Conservation (phyloP, 2,113 vertebrate species). For the Dipodomys stephensi region DNA sequence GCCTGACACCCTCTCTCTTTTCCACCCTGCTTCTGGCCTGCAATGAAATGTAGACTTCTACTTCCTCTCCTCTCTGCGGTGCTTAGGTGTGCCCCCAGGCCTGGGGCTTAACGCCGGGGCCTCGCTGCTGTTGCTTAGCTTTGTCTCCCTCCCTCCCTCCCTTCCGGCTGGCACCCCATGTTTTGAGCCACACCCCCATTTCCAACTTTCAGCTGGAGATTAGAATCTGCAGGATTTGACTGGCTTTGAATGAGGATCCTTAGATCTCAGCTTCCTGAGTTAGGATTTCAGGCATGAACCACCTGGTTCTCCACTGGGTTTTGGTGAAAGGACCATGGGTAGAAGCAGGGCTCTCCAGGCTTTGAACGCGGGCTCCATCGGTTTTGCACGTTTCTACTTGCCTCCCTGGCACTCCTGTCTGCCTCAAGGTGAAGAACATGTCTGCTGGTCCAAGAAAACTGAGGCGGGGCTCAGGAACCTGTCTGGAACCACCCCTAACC, state of each 20-base stretch:
- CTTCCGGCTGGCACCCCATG: too few species aligned
- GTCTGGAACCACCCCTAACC: not conserved
- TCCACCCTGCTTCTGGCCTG: too few species aligned
- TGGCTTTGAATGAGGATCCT: too few species aligned
- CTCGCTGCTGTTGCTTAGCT: too few species aligned
- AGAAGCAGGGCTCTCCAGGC: not conserved
- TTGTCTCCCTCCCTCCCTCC: too few species aligned
- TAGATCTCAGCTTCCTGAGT: not conserved
- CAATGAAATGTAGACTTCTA: conserved; percentile 42
- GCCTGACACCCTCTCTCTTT: too few species aligned
- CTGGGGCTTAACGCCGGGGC: too few species aligned
- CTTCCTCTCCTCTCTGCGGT: not conserved
- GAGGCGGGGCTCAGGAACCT: not conserved
- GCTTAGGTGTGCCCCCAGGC: too few species aligned
- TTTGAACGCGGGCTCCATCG: not conserved
- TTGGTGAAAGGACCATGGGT: not conserved
- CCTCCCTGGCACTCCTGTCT: not conserved
- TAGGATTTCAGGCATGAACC: not conserved
- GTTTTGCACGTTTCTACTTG: not conserved
- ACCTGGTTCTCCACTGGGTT: not conserved
- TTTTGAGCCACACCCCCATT: too few species aligned
- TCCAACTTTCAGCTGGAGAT: too few species aligned
- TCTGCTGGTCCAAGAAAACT: not conserved
- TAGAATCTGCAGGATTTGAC: too few species aligned
- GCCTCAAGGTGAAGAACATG: not conserved